Conservation (phyloP, 2,113 vertebrate genomes). For the Sebastes fasciatus region DNA sequence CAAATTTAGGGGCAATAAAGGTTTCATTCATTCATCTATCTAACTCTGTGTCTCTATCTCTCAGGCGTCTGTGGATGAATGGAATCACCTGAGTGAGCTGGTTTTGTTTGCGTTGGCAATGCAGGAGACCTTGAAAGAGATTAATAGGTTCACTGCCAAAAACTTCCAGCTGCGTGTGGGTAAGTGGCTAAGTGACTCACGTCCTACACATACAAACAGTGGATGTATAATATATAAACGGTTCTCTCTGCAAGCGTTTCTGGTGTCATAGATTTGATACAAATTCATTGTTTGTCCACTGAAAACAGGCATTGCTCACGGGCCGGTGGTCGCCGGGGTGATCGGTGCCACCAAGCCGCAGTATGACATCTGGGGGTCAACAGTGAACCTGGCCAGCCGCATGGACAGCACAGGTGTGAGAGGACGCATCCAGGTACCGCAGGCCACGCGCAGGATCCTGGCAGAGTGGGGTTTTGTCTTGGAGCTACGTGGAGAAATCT, state of each 20-base stretch:
- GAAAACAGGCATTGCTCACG: slow-evolving; percentile 91
- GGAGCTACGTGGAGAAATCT: slow-evolving; percentile 96
- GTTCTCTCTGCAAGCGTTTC: neutral
- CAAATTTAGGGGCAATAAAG: too few relatives aligned
- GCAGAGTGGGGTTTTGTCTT: slow-evolving; percentile 93
- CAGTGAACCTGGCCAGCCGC: slow-evolving; percentile 94
- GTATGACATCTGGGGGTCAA: slow-evolving; percentile 96
- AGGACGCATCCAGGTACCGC: slow-evolving; percentile 93
- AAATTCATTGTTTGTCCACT: neutral
- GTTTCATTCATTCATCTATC: neutral
- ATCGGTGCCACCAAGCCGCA: slow-evolving; percentile 93
- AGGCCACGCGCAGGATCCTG: slow-evolving; percentile 92
- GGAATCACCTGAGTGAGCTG: slow-evolving; percentile 94
- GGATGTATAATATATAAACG: neutral
- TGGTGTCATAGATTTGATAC: neutral
- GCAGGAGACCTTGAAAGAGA: slow-evolving; percentile 94
- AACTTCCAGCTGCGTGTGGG: slow-evolving; percentile 95
- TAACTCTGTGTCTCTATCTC: slow-evolving; percentile 3
- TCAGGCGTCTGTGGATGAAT: slow-evolving; percentile 90
- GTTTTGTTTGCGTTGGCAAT: slow-evolving; percentile 95
- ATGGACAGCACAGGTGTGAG: slow-evolving; percentile 96
- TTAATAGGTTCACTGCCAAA: slow-evolving; percentile 92
- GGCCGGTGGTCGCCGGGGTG: slow-evolving; percentile 92
- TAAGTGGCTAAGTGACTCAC: slow-evolving; percentile 81
- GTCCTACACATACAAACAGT: neutral